Percentiles rank a stretch among this genome's conserved stretches.
Conservation (phyloP, 2,113 vertebrate species). For the Alligator sinensis region DNA sequence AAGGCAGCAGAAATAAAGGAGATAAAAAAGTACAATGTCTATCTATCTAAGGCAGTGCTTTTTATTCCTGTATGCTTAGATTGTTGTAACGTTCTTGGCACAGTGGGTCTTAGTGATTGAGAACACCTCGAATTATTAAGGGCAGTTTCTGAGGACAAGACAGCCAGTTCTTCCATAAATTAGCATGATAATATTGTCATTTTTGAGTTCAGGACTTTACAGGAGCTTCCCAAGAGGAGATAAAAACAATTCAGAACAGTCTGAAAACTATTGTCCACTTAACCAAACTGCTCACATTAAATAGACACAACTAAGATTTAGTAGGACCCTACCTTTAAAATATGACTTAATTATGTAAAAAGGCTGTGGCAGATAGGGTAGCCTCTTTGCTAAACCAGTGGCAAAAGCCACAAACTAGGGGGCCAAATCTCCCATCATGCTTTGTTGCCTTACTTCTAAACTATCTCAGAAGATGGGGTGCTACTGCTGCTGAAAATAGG, state of each 20-base stretch:
- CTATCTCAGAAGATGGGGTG: not conserved
- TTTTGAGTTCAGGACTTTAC: not conserved
- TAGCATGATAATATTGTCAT: not conserved
- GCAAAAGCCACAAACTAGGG: not conserved
- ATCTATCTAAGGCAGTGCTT: not conserved
- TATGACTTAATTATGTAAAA: not conserved
- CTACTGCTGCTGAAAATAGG: not conserved
- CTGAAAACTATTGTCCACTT: not conserved
- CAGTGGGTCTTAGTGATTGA: not conserved
- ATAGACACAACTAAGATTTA: not conserved
- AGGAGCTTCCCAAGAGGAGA: not conserved
- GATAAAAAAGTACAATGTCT: not conserved
- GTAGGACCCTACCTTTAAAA: not conserved
- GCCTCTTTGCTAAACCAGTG: no score
- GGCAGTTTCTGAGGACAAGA: not conserved
- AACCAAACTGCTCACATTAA: no score
- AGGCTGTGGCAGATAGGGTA: not conserved
- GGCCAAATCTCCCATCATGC: not conserved
- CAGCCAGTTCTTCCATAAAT: not conserved
- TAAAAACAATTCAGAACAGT: no score
- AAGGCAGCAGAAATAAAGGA: not conserved
- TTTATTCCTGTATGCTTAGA: not conserved
- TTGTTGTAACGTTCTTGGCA: not conserved
- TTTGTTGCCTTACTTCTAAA: not conserved
- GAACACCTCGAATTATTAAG: not conserved